Percentiles rank a stretch among this genome's conserved stretches.
Evolutionary conservation across 2,113 vertebrate genomes (phyloP).

Genomic region (Helogale parvula): DNA sequence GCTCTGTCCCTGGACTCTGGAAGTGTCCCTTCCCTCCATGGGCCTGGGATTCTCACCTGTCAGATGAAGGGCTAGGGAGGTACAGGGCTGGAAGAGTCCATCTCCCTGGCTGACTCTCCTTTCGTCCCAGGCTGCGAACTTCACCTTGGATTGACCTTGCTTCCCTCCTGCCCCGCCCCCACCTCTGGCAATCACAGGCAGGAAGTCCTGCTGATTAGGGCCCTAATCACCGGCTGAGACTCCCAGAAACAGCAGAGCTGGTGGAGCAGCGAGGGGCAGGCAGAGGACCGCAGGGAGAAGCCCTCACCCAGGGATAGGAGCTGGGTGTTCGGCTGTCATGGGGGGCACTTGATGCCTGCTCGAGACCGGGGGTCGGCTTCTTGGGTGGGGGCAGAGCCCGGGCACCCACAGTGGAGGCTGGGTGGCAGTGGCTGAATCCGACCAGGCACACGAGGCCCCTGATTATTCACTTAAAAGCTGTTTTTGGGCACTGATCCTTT

Average conservation of each 20-base stretch:
- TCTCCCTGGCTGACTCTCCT: neutral
- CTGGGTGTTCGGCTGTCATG: neutral
- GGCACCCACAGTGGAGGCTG: neutral
- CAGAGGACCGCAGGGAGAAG: neutral
- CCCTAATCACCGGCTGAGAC: slow-evolving; percentile 78
- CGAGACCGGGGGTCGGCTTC: neutral
- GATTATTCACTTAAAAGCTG: slow-evolving; percentile 51
- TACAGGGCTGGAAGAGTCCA: neutral
- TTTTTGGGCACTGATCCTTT: slow-evolving; percentile 35
- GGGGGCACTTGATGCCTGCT: neutral
- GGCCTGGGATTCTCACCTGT: neutral
- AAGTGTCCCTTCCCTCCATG: neutral
- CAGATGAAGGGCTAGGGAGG: neutral
- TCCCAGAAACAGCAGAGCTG: slow-evolving; percentile 72
- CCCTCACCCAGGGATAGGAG: neutral
- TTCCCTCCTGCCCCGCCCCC: slow-evolving; percentile 61
- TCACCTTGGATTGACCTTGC: slow-evolving; percentile 80
- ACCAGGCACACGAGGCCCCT: neutral
- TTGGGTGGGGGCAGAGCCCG: neutral
- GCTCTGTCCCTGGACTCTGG: neutral
- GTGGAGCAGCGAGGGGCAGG: slow-evolving; percentile 55
- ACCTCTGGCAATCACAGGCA: slow-evolving; percentile 73
- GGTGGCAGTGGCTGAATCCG: neutral
- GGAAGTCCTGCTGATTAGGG: slow-evolving; percentile 83
- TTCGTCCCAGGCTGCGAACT: slow-evolving; percentile 57